A percentile compares a stretch with the other conserved stretches of the same genome.
phyloP scores from a whole-genome alignment of 2,888 invertebrate species.

The Lathronympha strigana region DNA sequence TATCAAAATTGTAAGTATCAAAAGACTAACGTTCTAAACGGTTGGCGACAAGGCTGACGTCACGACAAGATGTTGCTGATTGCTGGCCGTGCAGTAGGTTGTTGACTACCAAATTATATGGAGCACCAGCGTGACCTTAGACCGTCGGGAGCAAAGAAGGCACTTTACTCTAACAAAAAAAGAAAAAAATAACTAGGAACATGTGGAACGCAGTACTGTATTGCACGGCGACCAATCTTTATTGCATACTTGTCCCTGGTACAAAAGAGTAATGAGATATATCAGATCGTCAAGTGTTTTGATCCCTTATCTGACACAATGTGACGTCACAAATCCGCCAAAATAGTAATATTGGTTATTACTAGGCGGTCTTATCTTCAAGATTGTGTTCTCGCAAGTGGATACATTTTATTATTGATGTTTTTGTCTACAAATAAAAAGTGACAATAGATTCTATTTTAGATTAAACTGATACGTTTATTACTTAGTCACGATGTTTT shows the following conservation, averaged over 20 bases:
- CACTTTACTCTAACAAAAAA: too few species aligned
- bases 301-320: conserved; percentile 26
- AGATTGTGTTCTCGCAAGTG: neutral
- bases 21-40: too few species aligned
- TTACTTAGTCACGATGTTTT: neutral
- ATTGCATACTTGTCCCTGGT: neutral
- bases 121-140: too few species aligned
- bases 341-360: conserved; percentile 25
- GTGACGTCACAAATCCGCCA: conserved; percentile 14
- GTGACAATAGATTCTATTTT: conserved; percentile 5
- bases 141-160: too few species aligned
- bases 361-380: conserved; percentile 1
- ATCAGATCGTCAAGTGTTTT: conserved; percentile 31
- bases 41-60: too few species aligned
- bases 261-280: conserved; percentile 9
- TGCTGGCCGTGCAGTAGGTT: too few species aligned
- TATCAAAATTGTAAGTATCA: too few species aligned
- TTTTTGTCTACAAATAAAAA: too few species aligned
- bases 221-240: neutral
- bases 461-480: neutral
- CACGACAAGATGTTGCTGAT: too few species aligned
- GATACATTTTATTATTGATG: neutral
- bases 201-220: too few species aligned
- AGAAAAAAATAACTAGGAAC: too few species aligned
- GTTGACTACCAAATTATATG: too few species aligned